Percentiles rank a stretch among this genome's conserved stretches.
phyloP scores from a whole-genome alignment of 2,797 vertebrate genomes.

The Rhinogobio ventralis region DNA sequence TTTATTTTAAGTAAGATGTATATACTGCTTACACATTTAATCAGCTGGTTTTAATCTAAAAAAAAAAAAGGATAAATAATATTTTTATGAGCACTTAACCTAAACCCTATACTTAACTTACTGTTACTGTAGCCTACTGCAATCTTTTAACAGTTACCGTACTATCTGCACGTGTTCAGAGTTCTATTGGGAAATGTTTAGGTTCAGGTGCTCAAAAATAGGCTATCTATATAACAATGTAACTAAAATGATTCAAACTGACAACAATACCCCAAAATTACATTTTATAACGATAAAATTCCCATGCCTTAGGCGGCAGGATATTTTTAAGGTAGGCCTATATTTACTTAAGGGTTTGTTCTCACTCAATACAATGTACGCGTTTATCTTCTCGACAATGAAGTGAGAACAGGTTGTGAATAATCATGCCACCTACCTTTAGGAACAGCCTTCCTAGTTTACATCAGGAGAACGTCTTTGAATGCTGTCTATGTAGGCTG shows the following conservation, averaged over 20 bases:
- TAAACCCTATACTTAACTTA: not conserved
- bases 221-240: not conserved
- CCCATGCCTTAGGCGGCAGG: not conserved
- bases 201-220: not conserved
- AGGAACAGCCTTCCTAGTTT: not conserved
- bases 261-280: not conserved
- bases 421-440: not conserved
- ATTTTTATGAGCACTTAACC: not conserved
- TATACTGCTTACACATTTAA: not conserved
- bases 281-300: not conserved
- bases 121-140: not conserved
- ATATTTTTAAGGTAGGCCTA: not conserved
- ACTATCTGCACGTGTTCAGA: not conserved
- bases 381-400: not conserved
- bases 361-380: not conserved
- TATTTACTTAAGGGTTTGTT: not conserved
- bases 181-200: not conserved
- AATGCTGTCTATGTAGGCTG: not conserved
- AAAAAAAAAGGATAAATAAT: no score
- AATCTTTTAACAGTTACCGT: not conserved
- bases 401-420: not conserved
- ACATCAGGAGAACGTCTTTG: not conserved
- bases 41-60: not conserved
- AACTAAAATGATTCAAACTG: not conserved
- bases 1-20: not conserved